Base-by-base conservation (phyloP, 2,113 vertebrate species). In the Bos indicus region DNA sequence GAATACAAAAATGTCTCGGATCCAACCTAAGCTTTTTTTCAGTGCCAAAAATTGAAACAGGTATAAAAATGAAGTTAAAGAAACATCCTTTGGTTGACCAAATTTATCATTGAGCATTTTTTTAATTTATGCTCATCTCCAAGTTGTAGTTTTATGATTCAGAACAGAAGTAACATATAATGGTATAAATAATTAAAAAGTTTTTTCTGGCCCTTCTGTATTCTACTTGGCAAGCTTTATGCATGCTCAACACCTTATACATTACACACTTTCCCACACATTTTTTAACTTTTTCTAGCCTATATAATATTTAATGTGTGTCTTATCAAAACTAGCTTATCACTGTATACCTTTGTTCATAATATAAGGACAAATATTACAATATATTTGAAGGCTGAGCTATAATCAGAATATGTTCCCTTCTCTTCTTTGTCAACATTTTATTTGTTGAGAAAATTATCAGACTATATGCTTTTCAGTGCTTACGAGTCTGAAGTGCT, bases 361-460 rank as follows among this genome's bases (percentile, higher is more conserved):
- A 48, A 9, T 85, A 15, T 71, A 91, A 93, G n/a, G 56, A 80
- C 48, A 95, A 52, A 74, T 78, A 51, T 78, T 86, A 94, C 46
- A 93, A 62, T 17, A 74, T 36, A 46, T 93, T 96, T 96, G 54
- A 86, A 77, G 23, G 5, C 64, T 95, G 19, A 92, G 4, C 16
- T 82, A 2, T 86, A 92, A 78, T 83, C 14, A 93, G 36, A 60
- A n/a, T 80, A 23, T 83, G 13, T 88, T 98, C 40, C 33, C 51
- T 84, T 81, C 33, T 52, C 59, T 95, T 95, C 30, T 90, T 88
- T 85, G n/a, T 96, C 56, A 88, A 33, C 80, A 71, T 95, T 93
- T 85, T 93, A 74, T 96, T 90, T 92, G 67, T 54, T 94, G 28
- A 28, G n/a, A 56, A 95, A 91, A 84, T 91, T 33, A 59, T 91